Conservation (phyloP, 2,797 vertebrate genomes). For the Bryconaethiops microstoma region DNA sequence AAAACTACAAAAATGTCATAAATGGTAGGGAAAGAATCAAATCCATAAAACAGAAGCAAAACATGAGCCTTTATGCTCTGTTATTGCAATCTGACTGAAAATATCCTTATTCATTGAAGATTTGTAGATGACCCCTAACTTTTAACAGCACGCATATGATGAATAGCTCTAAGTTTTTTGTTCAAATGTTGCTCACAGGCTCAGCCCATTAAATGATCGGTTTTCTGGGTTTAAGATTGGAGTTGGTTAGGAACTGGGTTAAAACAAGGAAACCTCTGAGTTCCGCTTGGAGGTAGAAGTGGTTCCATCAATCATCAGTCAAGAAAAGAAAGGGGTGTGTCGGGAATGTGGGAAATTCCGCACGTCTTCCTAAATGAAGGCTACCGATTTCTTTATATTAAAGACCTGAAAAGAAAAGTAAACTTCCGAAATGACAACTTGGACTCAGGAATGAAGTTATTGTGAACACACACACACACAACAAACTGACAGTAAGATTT, state of each 20-base stretch:
- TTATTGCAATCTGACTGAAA: neutral
- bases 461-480: constrained; percentile 29
- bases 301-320: constrained; percentile 54
- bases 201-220: neutral
- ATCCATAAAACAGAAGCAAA: too few species aligned
- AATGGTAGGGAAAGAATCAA: too few species aligned
- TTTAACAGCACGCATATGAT: neutral
- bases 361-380: constrained; percentile 53
- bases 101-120: neutral
- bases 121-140: neutral
- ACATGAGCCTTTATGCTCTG: too few species aligned
- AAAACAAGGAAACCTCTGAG: constrained; percentile 32
- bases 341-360: constrained; percentile 74
- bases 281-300: constrained; percentile 50
- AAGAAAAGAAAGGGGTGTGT: constrained; percentile 55
- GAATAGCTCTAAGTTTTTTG: neutral
- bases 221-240: constrained; percentile 31
- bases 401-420: constrained; percentile 23
- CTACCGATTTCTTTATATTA: constrained; percentile 34
- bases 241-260: constrained; percentile 6
- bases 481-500: too few species aligned
- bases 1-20: too few species aligned
- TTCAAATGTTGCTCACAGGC: neutral
- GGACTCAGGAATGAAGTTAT: constrained; percentile 13
- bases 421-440: constrained; percentile 21